Evolutionary conservation across 2,888 invertebrate species (phyloP), one percentile per base, ranked within the genome.

Genomic region (Drosophila ustulata): DNA sequence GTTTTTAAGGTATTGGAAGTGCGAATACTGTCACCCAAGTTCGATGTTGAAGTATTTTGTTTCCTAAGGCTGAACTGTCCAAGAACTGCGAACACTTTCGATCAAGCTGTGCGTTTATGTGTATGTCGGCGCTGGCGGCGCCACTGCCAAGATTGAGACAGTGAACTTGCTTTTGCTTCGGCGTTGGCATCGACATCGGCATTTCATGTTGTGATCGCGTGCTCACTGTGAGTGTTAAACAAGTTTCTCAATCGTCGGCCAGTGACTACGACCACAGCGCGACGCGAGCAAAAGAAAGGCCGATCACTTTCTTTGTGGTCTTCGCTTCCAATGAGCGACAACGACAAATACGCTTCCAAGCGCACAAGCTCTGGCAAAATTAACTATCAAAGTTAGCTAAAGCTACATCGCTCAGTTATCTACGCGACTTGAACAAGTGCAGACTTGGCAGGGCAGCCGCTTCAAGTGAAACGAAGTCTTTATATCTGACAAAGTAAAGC

Each of bases 31-130:
- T 52, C 66, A 66, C 69, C 66, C 80, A 66, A 85, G 89, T 85
- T 88, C 78, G 84, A 75, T 78, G 87, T 67, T 65, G 73, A 83
- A 86, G 85, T 85, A 84, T 89, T 85, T 87, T 80, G 80, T 85
- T 78, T 75, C 53, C 49, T 46, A 45, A 45, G 49, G 37, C 51
- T 37, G 8, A 46, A 28, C 59, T 47, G 66, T 26, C 56, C 67
- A 74, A 88, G 76, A 86, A 83, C 75, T 71, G 71, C 43, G 64
- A 84, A 80, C 84, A 85, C 84, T 85, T 85, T 85, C 87, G 79
- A 76, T 88, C 71, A 26, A n/a, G 9, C 37, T 39, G 28, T 65
- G 58, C 49, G 32, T 55, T 58, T 64, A 43, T 41, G 2, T 18
- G 43, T 45, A 13, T 13, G 52, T 46, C 23, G 34, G 32, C 37